A percentile compares a stretch with the other conserved stretches of the same genome.
Evolutionary conservation across 2,888 invertebrate genomes (phyloP).

Genomic region (Griposia aprilina): DNA sequence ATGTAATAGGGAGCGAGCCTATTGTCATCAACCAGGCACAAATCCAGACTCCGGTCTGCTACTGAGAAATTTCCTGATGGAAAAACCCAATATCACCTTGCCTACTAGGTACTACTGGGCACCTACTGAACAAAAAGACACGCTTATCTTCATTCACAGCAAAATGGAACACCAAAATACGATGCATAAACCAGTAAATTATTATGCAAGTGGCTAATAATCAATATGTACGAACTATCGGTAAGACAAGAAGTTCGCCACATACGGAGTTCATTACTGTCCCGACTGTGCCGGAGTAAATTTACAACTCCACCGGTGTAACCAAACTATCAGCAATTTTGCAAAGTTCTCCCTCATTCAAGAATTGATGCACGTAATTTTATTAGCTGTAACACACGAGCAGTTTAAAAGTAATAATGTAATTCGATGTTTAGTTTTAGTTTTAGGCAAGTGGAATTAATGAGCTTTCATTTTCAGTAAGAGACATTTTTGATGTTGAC

Average conservation of each 20-base stretch:
- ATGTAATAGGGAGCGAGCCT: too few relatives aligned
- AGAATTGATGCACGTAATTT: conserved; percentile 58
- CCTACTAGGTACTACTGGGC: too few relatives aligned
- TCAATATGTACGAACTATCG: conserved; percentile 66
- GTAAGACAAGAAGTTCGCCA: conserved; percentile 60
- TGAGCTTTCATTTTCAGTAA: neutral
- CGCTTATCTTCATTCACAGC: neutral
- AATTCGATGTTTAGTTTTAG: conserved; percentile 38
- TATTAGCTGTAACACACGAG: conserved; percentile 54
- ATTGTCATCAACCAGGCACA: too few relatives aligned
- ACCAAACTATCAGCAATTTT: conserved; percentile 66
- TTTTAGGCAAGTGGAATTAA: neutral
- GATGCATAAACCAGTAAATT: conserved; percentile 14
- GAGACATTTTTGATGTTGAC: conserved; percentile 15
- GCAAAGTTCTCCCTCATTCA: conserved; percentile 59
- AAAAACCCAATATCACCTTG: too few relatives aligned
- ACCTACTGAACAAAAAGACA: neutral
- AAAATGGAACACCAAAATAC: neutral
- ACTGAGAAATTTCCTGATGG: too few relatives aligned
- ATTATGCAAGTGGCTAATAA: conserved; percentile 55
- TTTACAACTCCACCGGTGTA: conserved; percentile 63
- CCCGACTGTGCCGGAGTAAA: conserved; percentile 57
- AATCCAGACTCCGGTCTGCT: too few relatives aligned
- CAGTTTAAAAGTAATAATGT: conserved; percentile 48
- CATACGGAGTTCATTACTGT: conserved; percentile 71